Conservation (phyloP, 1,140 invertebrate genomes). For the Cydia pomonella region DNA sequence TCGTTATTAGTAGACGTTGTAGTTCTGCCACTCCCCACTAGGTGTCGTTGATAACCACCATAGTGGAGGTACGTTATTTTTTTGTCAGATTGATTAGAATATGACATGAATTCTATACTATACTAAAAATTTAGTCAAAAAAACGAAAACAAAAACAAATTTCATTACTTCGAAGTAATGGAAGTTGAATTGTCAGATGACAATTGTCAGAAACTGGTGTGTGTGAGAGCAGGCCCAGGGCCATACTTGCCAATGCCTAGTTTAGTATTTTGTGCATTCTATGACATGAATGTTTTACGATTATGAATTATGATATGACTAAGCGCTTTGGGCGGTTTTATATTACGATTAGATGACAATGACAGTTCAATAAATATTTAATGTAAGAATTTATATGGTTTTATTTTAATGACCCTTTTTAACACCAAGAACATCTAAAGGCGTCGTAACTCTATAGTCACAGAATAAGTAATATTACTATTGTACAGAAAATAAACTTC, state of each 20-base stretch:
- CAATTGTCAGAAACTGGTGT: slow-evolving; percentile 22
- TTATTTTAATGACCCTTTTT: background rate
- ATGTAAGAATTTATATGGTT: background rate
- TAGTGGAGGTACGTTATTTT: background rate
- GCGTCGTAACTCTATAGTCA: too few relatives aligned
- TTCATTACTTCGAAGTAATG: too few relatives aligned
- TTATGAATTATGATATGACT: too few relatives aligned
- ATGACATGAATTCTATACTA: too few relatives aligned
- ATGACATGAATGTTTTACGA: slow-evolving; percentile 41
- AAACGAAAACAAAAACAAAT: too few relatives aligned
- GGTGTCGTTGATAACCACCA: background rate
- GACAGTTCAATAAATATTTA: slow-evolving; percentile 8
- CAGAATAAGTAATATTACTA: too few relatives aligned
- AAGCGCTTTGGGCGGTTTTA: slow-evolving; percentile 5
- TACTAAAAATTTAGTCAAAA: too few relatives aligned
- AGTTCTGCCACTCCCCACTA: background rate
- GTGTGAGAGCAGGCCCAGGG: slow-evolving; percentile 45
- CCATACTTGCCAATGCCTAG: slow-evolving; percentile 76
- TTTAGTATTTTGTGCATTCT: slow-evolving; percentile 52
- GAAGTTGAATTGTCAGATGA: background rate
- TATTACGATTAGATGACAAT: background rate
- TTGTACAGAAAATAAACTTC: too few relatives aligned
- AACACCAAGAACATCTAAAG: too few relatives aligned
- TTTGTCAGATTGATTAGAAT: too few relatives aligned
- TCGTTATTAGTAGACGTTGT: background rate